A percentile compares a stretch with the other conserved stretches of the same genome.
phyloP scores from a whole-genome alignment of 2,797 vertebrate species.

The Linurgus olivaceus region DNA sequence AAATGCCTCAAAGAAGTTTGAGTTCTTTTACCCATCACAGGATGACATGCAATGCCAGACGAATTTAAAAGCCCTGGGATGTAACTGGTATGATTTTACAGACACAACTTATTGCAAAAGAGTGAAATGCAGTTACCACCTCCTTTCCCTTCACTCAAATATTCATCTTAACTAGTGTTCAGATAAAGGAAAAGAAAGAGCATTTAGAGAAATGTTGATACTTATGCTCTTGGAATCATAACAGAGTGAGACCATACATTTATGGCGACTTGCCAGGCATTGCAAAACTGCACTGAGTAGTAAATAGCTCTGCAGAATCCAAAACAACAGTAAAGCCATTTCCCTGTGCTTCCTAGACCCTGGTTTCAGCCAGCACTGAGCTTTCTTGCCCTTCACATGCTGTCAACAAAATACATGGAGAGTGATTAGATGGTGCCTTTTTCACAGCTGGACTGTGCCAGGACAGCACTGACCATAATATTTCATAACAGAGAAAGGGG shows the following conservation, averaged over 20 bases:
- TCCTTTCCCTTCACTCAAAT: slow-evolving; percentile 34
- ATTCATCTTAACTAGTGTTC: not conserved
- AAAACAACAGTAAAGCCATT: not conserved
- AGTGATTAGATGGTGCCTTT: not conserved
- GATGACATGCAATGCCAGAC: not conserved
- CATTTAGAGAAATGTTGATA: slow-evolving; percentile 1
- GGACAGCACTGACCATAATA: not conserved
- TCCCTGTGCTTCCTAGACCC: not conserved
- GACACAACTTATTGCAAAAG: not conserved
- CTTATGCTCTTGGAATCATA: not conserved
- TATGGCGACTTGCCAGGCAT: slow-evolving; percentile 16
- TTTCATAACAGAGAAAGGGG: not conserved
- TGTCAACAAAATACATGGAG: not conserved
- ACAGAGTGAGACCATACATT: not conserved
- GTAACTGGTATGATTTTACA: not conserved
- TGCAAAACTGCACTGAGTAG: not conserved
- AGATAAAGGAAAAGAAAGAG: not conserved
- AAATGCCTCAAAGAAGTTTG: not conserved
- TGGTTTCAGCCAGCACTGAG: not conserved
- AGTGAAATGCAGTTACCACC: not conserved
- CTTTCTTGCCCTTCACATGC: not conserved
- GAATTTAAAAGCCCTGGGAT: not conserved
- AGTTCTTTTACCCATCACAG: not conserved
- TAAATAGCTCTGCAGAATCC: not conserved
- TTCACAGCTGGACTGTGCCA: not conserved